Base-by-base conservation (phyloP, 1,140 invertebrate species). In the Heliconius himera region DNA sequence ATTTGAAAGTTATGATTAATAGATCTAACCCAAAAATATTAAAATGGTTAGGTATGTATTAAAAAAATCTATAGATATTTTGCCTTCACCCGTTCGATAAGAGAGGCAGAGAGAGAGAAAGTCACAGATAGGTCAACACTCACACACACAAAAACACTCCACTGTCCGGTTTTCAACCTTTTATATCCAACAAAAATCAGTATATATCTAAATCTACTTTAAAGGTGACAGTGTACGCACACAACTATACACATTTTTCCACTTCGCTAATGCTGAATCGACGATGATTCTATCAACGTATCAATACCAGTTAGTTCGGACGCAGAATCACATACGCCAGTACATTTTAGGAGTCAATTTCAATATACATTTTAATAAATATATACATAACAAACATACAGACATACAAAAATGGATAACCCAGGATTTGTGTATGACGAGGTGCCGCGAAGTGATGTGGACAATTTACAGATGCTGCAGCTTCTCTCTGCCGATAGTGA, bases 261-360 rank as follows among this genome's bases (percentile, higher is more conserved):
- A 76, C 56, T 76, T 60, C 60, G 74, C 74, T 41, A 76, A 76
- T 70, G 18, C 74, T 76, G 74, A 76, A 76, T 76, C 46, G n/a
- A 26, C 74, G 60, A 76, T 66, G 56, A 76, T 76, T 66, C 73
- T n/a, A 66, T 41, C 74, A 41, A 22, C 22, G 60, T 41, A 70
- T 70, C 74, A 76, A 76, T 70, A 76, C 29, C 74, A 76, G 60
- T 76, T 33, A 33, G 41, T 29, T 36, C 60, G 33, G 46, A 26
- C 36, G 74, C 74, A 66, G 60, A 13, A 29, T 13, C 60, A 29
- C 60, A 66, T 41, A 33, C 29, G 73, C 29, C 49, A 13, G 36
- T 26, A 22, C 56, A 41, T 41, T 38, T 1, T 75, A 56, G 29
- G n/a, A 60, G 20, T 56, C 3, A 22, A 56, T 54, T 54, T 54